Base-by-base conservation (phyloP, 92 coral and sea anemone species). In the Ricordea florida region DNA sequence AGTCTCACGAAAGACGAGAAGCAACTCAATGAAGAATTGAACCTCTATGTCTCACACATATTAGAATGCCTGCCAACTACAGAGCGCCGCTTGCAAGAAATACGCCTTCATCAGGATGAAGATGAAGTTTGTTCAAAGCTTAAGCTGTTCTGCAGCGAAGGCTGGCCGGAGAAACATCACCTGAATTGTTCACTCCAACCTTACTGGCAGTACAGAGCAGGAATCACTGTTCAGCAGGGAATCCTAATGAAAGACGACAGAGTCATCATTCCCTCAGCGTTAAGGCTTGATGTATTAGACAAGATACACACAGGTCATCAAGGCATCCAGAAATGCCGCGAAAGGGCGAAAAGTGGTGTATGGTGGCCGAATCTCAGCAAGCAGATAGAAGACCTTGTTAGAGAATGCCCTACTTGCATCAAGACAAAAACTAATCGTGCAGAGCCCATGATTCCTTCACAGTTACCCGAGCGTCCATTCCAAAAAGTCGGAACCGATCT, bases 291-390 rank as follows among this genome's bases (percentile, higher is more conserved):
- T 21, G 62, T 78, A 23, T 62, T 85, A 28, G 76, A 66, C 72
- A 56, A 53, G 45, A 50, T 64, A 28, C 76, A 78, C 30, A 57
- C 84, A 6, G 81, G 85, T 33, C 90, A 78, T 28, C 85, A 70
- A 16, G 77, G 64, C 28, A 78, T 85, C 22, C 46, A 45, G 29
- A 78, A 79, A 60, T 85, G 85, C 43, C 74, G 65, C 20, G 85
- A 61, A 15, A 69, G 90, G 36, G 81, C 74, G 5, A 78, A 63
- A 60, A 31, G 73, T 1, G 57, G 60, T 26, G 75, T 68, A 8
- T 84, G 90, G 90, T 85, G 76, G 90, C 85, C 85, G 13, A 81
- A 77, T n/a, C 51, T 85, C 9, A 71, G 86, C 48, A 61, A 72
- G 45, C 85, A 85, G 50, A 21, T 79, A 0, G 85, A 85, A 62